Evolutionary conservation across 2,113 vertebrate genomes (phyloP), one percentile per base, ranked within the genome.

Genomic region (Ptilonorhynchus violaceus): DNA sequence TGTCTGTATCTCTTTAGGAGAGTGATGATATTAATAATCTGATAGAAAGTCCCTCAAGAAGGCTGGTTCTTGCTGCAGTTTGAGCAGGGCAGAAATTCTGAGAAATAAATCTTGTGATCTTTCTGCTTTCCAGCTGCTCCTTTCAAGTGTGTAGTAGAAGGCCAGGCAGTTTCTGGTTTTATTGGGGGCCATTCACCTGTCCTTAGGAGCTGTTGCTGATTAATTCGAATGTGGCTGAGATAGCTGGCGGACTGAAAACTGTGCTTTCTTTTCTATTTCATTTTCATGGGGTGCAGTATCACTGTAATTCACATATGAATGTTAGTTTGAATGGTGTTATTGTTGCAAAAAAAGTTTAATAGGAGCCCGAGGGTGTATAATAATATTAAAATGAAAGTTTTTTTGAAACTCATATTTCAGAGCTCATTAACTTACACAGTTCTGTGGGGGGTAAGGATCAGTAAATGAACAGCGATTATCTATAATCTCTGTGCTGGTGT

Each of bases 361-460:
- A 91, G 76, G 62, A 76, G 90, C 96, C 88, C 0, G 80, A 96
- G 96, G 96, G 83, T 78, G 62, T 66, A 62, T 89, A 87, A 91
- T 87, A 88, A 81, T 96, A 96, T 62, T 94, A 92, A 94, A 97
- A 96, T 89, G 76, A 87, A 96, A 91, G 85, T 85, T 96, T 96
- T 96, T 96, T 94, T 95, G 83, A 85, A 96, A 95, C 92, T 95
- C 92, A 50, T 97, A 96, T 96, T 96, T 96, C 92, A 96, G 92
- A 93, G 83, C 93, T 96, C 96, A 96, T 96, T 97, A 96, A 92
- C 91, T 96, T 92, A 89, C 91, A 91, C 46, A 87, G 73, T 93
- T 91, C 95, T 96, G 83, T 96, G 79, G 78, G 92, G 96, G 92
- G 88, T 95, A 92, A 75, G 95, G 93, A 97, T 84, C 93, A 93